Evolutionary conservation across 2,113 vertebrate species (phyloP).

Genomic region (Thermophis baileyi): DNA sequence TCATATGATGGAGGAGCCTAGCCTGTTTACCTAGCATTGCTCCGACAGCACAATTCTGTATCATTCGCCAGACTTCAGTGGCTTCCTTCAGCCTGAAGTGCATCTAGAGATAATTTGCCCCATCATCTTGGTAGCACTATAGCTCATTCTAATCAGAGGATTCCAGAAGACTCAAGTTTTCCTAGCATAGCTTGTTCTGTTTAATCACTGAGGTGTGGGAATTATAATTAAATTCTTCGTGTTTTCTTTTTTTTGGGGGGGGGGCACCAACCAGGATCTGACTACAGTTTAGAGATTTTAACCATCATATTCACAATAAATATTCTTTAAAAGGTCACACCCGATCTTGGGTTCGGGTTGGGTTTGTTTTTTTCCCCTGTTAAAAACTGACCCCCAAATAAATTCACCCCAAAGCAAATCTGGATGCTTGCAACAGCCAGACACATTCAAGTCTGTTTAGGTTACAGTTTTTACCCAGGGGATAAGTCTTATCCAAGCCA

Average conservation of each 20-base stretch:
- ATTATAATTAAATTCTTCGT: background rate
- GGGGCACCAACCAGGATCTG: background rate
- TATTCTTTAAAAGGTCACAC: conserved; percentile 37
- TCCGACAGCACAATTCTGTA: background rate
- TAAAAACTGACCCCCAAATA: background rate
- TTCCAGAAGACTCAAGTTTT: background rate
- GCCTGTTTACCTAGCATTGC: background rate
- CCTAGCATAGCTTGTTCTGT: conserved; percentile 1
- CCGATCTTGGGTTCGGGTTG: background rate
- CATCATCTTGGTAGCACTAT: background rate
- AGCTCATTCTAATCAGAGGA: background rate
- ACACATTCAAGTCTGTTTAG: background rate
- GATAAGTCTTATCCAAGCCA: background rate
- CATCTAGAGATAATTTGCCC: background rate
- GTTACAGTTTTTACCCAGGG: background rate
- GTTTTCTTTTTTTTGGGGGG: background rate
- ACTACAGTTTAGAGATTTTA: background rate
- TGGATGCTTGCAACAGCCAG: background rate
- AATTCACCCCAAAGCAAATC: background rate
- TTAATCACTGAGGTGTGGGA: conserved; percentile 17
- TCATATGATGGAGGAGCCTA: conserved; percentile 11
- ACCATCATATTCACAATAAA: background rate
- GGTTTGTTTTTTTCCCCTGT: background rate
- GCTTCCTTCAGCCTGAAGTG: background rate
- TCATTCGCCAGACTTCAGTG: background rate